Evolutionary conservation across 2,797 vertebrate genomes (phyloP).

Genomic region (Cuculus canorus): DNA sequence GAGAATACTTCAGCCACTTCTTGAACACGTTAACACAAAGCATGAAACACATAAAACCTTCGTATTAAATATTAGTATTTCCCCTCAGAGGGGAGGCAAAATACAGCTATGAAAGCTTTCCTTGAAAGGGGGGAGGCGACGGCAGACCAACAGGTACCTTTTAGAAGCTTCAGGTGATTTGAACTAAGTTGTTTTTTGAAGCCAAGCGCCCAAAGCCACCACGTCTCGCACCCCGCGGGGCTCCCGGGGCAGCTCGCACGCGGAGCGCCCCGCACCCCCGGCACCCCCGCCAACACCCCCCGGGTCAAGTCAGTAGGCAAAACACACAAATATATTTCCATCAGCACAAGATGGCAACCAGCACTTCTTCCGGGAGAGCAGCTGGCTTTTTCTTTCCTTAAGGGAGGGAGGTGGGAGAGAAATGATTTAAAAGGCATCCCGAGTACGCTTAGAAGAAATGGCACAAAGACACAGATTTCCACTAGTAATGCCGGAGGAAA

Average conservation of each 20-base stretch:
- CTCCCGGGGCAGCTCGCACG: not conserved
- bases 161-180: not conserved
- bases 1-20: not conserved
- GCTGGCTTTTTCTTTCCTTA: not conserved
- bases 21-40: not conserved
- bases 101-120: rapidly evolving
- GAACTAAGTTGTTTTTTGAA: not conserved
- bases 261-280: not conserved
- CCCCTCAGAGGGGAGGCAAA: not conserved
- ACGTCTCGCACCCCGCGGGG: not conserved
- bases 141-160: constrained; percentile 54
- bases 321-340: constrained; percentile 39
- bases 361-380: constrained; percentile 22
- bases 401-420: not conserved
- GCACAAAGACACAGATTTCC: not conserved
- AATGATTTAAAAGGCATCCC: not conserved
- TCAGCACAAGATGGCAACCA: constrained; percentile 77
- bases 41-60: not conserved
- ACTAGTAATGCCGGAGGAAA: not conserved
- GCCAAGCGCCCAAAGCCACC: not conserved
- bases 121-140: not conserved
- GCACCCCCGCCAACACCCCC: not conserved
- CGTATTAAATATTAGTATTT: not conserved
- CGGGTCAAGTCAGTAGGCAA: not conserved
- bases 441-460: not conserved